A percentile compares a stretch with the other conserved stretches of the same genome.
These are phyloP conservation scores for Lasius platythorax DNA, from an alignment of 2,888 invertebrate genomes.

Conservation along the genomic window DNA sequence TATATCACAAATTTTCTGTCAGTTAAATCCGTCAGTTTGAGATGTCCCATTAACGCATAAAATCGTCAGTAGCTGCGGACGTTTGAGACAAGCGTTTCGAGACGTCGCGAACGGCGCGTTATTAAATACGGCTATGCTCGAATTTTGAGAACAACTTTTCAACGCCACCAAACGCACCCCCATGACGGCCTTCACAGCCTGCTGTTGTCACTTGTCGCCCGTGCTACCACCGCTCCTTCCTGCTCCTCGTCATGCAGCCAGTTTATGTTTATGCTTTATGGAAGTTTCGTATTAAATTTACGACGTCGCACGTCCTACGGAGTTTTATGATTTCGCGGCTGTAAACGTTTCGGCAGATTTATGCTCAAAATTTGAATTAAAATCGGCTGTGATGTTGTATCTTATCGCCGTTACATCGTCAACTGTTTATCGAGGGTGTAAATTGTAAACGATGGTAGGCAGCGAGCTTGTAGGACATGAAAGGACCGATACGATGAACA, in stretches of 20 bases:
- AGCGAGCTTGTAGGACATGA: conserved; percentile 9
- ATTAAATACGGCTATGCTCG: conserved; percentile 69
- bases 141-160: conserved; percentile 75
- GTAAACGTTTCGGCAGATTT: conserved; percentile 78
- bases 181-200: conserved; percentile 57
- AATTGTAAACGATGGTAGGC: conserved; percentile 41
- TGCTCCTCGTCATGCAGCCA: conserved; percentile 27
- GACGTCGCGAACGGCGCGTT: conserved; percentile 51
- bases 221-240: conserved; percentile 26
- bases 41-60: background rate
- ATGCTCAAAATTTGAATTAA: conserved; percentile 79
- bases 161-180: conserved; percentile 52
- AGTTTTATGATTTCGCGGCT: conserved; percentile 79
- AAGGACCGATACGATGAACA: conserved; percentile 19
- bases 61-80: conserved; percentile 12
- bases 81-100: conserved; percentile 14
- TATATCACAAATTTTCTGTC: background rate
- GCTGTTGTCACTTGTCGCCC: conserved; percentile 76
- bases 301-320: conserved; percentile 71
- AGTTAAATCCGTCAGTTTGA: background rate
- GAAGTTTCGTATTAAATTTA: conserved; percentile 84
- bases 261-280: conserved; percentile 81
- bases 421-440: conserved; percentile 54
- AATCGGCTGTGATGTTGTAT: conserved; percentile 63
- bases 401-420: conserved; percentile 19